phyloP scores from a whole-genome alignment of 2,797 vertebrate species.

The Propithecus perrieri region DNA sequence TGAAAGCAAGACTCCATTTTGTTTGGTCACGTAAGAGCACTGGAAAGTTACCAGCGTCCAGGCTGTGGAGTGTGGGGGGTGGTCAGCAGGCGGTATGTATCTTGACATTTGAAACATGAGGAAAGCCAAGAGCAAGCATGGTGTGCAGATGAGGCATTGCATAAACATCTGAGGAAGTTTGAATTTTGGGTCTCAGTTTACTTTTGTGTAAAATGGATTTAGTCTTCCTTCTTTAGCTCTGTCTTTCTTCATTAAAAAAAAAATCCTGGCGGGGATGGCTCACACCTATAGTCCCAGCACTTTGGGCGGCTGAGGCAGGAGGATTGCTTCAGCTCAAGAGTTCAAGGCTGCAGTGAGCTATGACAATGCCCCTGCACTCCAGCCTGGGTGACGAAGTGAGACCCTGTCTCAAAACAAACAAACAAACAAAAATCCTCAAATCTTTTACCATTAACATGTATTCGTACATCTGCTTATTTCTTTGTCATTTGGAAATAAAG shows the following conservation, averaged over 20 bases:
- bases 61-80: not conserved
- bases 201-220: slow-evolving; percentile 35
- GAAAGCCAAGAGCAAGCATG: not conserved
- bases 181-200: not conserved
- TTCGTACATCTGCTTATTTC: slow-evolving; percentile 54
- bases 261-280: not conserved
- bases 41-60: not conserved
- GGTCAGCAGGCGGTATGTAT: not conserved
- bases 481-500: slow-evolving; percentile 59
- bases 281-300: not conserved
- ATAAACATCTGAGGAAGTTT: not conserved
- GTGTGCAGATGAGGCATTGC: not conserved
- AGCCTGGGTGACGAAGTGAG: not conserved
- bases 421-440: not conserved
- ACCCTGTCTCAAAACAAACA: not conserved
- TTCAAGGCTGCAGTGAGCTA: not conserved
- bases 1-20: not conserved
- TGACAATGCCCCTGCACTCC: not conserved
- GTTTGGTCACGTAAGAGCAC: not conserved
- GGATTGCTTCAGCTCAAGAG: not conserved
- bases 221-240: slow-evolving; percentile 25
- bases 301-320: not conserved
- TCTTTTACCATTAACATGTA: not conserved
- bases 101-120: too few relatives aligned
- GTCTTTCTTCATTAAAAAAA: slow-evolving; percentile 36